A percentile compares a stretch with the other conserved stretches of the same genome.
Evolutionary conservation across 2,888 invertebrate genomes (phyloP).

Genomic region (Campoplex capitator): DNA sequence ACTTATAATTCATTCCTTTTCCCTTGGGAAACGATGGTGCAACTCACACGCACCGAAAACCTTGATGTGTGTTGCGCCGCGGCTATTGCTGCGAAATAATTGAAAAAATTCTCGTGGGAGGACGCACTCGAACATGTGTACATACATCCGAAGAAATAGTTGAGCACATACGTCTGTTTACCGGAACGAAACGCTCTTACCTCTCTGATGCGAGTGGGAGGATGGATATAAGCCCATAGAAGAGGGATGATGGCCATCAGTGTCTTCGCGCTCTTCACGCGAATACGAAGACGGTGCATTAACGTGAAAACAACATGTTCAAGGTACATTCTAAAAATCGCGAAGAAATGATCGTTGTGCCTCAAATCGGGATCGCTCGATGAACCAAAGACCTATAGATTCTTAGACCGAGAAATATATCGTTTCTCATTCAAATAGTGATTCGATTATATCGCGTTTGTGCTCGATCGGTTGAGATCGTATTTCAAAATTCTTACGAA

Average conservation of each 20-base stretch:
- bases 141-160: constrained; percentile 9
- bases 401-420: neutral
- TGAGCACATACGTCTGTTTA: constrained; percentile 53
- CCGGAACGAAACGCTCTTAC: constrained; percentile 74
- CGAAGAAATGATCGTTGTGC: neutral
- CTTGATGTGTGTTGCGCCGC: neutral
- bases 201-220: constrained; percentile 79
- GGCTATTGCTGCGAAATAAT: constrained; percentile 28
- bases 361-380: constrained; percentile 1
- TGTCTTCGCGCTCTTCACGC: constrained; percentile 82
- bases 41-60: constrained; percentile 34
- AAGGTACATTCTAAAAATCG: constrained; percentile 76
- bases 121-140: neutral
- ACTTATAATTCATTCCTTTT: constrained; percentile 9
- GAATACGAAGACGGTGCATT: constrained; percentile 68
- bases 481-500: neutral
- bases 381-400: neutral
- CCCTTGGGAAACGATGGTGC: constrained; percentile 21
- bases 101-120: constrained; percentile 44
- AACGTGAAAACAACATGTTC: constrained; percentile 77
- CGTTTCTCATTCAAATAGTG: constrained; percentile 7
- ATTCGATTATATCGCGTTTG: constrained; percentile 18
- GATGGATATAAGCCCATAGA: constrained; percentile 83
- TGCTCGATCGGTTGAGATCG: constrained; percentile 3
- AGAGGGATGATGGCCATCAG: constrained; percentile 83